These are phyloP conservation scores for Melikaiella ostensackeni DNA, from an alignment of 2,888 invertebrate genomes.

Conservation along the genomic window DNA sequence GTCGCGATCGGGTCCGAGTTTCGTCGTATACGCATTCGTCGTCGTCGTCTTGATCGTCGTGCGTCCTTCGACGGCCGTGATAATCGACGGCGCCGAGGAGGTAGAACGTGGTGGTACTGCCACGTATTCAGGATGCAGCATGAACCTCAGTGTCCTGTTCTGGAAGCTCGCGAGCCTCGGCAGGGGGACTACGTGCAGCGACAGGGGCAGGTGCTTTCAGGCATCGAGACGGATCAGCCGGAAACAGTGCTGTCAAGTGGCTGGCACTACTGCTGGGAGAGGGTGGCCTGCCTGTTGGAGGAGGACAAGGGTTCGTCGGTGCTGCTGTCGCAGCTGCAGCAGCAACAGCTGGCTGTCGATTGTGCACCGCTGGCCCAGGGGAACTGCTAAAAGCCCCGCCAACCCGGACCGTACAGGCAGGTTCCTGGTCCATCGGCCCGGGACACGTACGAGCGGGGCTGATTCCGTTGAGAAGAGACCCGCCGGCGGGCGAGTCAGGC, in stretches of 20 bases:
- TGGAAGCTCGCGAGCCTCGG: constrained; percentile 74
- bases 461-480: constrained; percentile 62
- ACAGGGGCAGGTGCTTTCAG: constrained; percentile 62
- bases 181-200: constrained; percentile 67
- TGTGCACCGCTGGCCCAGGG: constrained; percentile 62
- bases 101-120: constrained; percentile 52
- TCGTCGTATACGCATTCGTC: constrained; percentile 17
- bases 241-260: constrained; percentile 16
- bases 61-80: constrained; percentile 46
- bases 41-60: constrained; percentile 42
- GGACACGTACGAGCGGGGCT: constrained; percentile 69
- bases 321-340: constrained; percentile 28
- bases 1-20: constrained; percentile 49
- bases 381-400: constrained; percentile 71
- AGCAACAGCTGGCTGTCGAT: constrained; percentile 46
- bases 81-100: constrained; percentile 51
- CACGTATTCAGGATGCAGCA: constrained; percentile 75
- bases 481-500: constrained; percentile 59
- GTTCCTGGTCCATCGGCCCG: constrained; percentile 65
- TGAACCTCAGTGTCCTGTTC: constrained; percentile 74
- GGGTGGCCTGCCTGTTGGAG: constrained; percentile 29
- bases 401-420: constrained; percentile 63
- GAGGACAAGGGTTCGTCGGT: constrained; percentile 48
- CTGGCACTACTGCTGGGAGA: constrained; percentile 27
- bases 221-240: constrained; percentile 44